Evolutionary conservation across 1,140 invertebrate genomes (phyloP).

Genomic region (Platyscapa corneri): DNA sequence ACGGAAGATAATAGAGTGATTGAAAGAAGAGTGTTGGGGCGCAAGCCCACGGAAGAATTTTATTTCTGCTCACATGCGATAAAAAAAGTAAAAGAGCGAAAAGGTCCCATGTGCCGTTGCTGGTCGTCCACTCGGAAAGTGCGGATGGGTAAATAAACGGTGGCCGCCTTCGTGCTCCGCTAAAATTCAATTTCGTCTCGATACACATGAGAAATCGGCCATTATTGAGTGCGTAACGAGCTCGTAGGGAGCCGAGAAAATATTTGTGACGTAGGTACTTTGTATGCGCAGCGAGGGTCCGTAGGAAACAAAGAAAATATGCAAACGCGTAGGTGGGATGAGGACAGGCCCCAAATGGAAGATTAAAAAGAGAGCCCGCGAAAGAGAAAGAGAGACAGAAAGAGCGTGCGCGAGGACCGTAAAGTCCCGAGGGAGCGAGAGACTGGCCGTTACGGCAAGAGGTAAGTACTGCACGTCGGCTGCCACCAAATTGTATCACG

Average conservation of each 20-base stretch:
- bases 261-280: neutral
- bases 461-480: neutral
- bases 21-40: neutral
- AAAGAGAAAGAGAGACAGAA: neutral
- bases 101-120: neutral
- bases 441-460: neutral
- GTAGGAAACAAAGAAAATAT: neutral
- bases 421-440: neutral
- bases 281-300: neutral
- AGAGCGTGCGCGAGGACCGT: neutral
- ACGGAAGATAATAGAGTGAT: slow-evolving; percentile 34
- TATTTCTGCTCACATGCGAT: slow-evolving; percentile 53
- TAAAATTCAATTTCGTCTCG: slow-evolving; percentile 65
- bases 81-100: slow-evolving; percentile 21
- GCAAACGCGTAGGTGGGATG: neutral
- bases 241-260: neutral
- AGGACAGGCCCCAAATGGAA: neutral
- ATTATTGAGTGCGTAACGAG: slow-evolving; percentile 53
- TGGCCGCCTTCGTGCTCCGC: neutral
- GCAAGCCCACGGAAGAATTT: slow-evolving; percentile 58
- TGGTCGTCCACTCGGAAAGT: slow-evolving; percentile 44
- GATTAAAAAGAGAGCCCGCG: neutral
- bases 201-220: slow-evolving; percentile 57
- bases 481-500: too few relatives aligned
- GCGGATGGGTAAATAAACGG: slow-evolving; percentile 52